Evolutionary conservation across 2,113 vertebrate species (phyloP).

Genomic region (Choloepus hoffmanni): DNA sequence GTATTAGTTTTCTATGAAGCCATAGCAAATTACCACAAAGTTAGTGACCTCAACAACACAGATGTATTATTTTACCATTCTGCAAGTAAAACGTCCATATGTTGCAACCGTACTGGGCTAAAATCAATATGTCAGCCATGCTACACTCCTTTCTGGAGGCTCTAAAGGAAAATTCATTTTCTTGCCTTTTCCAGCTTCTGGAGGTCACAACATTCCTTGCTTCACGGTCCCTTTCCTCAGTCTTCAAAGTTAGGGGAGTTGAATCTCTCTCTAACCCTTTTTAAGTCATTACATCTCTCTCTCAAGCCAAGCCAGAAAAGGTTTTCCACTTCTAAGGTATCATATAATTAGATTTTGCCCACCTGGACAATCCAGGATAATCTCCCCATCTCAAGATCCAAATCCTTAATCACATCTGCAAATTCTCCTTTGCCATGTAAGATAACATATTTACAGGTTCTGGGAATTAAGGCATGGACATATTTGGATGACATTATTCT

Average conservation of each 20-base stretch:
- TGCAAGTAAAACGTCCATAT: not conserved
- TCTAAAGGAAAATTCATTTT: not conserved
- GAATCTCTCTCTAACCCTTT: not conserved
- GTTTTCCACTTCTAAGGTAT: not conserved
- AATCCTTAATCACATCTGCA: not conserved
- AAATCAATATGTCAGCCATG: not conserved
- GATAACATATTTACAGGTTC: not conserved
- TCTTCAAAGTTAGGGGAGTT: not conserved
- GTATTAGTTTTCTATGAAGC: not conserved
- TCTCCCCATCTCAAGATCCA: not conserved
- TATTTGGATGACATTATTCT: not conserved
- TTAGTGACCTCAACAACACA: not conserved
- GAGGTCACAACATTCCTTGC: not conserved
- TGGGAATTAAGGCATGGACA: not conserved
- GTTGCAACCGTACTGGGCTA: not conserved
- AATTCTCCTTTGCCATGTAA: not conserved
- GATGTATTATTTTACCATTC: not conserved
- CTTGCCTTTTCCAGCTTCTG: not conserved
- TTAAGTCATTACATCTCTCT: not conserved
- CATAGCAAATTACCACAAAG: not conserved
- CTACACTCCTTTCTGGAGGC: not conserved
- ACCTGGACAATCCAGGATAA: not conserved
- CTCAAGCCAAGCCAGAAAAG: not conserved
- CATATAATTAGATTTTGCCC: not conserved
- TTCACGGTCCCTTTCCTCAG: not conserved